Base-by-base conservation (phyloP, 2,888 invertebrate species). In the Polydesmus complanatus region DNA sequence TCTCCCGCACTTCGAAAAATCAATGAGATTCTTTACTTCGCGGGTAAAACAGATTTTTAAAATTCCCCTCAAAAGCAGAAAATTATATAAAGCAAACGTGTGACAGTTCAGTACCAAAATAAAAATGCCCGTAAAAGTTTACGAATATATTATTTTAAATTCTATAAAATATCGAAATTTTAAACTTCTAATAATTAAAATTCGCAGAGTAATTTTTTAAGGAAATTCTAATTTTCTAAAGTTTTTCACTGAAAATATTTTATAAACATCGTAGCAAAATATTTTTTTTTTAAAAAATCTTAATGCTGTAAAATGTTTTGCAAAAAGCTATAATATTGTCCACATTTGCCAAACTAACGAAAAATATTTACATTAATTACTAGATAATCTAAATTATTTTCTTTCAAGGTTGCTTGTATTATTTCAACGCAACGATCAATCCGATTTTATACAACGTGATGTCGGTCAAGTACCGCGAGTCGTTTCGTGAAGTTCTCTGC, bases 391-490 rank as follows among this genome's bases (percentile, higher is more conserved):
- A 48, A 48, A 18, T 48, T 18, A 48, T 48, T 48, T 11, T 52
- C 19, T 25, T 86, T 11, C 83, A 87, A 14, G 91, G 90, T 0
- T 82, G 85, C 63, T 80, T 88, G 61, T 91, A 90, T 75, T 91
- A 89, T 73, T 82, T 89, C 64, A 77, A 78, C 14, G 83, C 86
- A n/a, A 89, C 89, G 0, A 81, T 89, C 66, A 91, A 91, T 75
- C 91, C 90, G 0, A 86, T 91, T 65, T 75, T 91, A 0, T 90
- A 91, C 73, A 91, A 88, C 72, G 80, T 89, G 1, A 88, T 91
- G 88, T 83, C 79, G 61, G 73, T 70, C 69, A 84, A 85, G 68
- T 91, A 89, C 75, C 79, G 89, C 21, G 78, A 80, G 21, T 88
- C 89, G 0, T 88, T 89, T 71, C 81, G 80, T 63, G 83, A 85